Percentiles rank a stretch among this genome's conserved stretches.
Conservation (phyloP, 2,888 invertebrate genomes). For the Patella depressa region DNA sequence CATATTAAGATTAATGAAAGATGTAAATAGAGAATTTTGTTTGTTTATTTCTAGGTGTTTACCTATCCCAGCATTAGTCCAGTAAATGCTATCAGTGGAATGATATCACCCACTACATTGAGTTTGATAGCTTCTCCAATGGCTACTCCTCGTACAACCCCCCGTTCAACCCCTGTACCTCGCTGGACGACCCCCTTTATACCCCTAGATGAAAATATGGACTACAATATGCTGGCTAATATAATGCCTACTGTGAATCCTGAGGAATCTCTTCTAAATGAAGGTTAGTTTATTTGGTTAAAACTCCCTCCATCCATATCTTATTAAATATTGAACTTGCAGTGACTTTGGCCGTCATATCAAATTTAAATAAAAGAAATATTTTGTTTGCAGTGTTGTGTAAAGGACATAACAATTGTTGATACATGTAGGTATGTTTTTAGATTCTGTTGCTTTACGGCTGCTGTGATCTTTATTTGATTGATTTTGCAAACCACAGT, state of each 20-base stretch:
- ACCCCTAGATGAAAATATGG: constrained; percentile 85
- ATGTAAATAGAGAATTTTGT: no score
- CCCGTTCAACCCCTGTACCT: constrained; percentile 76
- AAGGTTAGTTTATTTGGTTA: constrained; percentile 67
- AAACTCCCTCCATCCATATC: background rate
- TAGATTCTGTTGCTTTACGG: no score
- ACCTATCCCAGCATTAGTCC: constrained; percentile 90
- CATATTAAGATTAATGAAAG: no score
- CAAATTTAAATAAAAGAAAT: background rate
- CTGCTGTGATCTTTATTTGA: no score
- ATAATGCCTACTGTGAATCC: constrained; percentile 75
- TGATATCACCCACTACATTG: constrained; percentile 89
- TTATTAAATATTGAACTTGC: background rate
- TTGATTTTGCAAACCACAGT: no score
- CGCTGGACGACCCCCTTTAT: constrained; percentile 92
- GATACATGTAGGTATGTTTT: no score
- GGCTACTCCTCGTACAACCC: constrained; percentile 81
- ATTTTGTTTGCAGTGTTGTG: no score
- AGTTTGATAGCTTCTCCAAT: constrained; percentile 84
- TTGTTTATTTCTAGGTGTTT: constrained; percentile 80
- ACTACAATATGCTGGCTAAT: constrained; percentile 88
- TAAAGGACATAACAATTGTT: no score
- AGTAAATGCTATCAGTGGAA: constrained; percentile 84
- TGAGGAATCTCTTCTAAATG: constrained; percentile 78
- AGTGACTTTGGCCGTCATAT: background rate